Evolutionary conservation across 2,113 vertebrate genomes (phyloP).

Genomic region (Tyto alba): DNA sequence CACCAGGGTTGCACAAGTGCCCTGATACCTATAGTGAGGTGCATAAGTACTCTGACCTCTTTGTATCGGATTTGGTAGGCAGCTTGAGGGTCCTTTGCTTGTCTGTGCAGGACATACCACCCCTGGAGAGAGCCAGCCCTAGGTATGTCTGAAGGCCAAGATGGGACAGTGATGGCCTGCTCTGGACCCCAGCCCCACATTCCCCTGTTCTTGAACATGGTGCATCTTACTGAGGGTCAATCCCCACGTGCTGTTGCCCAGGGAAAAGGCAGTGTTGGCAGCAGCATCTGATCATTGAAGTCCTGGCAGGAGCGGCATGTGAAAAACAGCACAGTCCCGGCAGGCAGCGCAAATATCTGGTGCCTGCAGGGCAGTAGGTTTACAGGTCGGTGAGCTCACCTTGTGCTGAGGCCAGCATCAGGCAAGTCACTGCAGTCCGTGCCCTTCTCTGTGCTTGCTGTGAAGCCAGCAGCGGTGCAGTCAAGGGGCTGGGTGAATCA

Average conservation of each 20-base stretch:
- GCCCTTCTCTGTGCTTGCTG: rapidly evolving
- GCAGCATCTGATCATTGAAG: not conserved
- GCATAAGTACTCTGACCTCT: not conserved
- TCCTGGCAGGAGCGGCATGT: rapidly evolving
- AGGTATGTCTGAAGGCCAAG: not conserved
- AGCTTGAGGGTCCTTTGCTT: not conserved
- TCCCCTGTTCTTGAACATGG: not conserved
- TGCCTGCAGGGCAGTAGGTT: rapidly evolving
- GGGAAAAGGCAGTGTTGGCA: not conserved
- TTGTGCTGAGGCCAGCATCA: rapidly evolving
- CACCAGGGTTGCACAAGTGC: not conserved
- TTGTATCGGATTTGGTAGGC: not conserved
- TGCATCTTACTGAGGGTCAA: not conserved
- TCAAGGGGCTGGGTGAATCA: not conserved
- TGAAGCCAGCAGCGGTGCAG: not conserved
- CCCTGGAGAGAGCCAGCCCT: not conserved
- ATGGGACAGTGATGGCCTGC: not conserved
- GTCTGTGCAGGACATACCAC: not conserved
- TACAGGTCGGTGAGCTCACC: not conserved
- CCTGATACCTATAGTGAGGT: not conserved
- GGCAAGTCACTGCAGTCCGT: not conserved
- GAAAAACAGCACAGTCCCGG: not conserved
- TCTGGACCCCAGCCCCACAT: not conserved
- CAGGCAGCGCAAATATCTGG: rapidly evolving
- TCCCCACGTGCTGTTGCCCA: not conserved